Evolutionary conservation across 2,888 invertebrate species (phyloP), one percentile per base, ranked within the genome.

Genomic region (Ophion ellenae): DNA sequence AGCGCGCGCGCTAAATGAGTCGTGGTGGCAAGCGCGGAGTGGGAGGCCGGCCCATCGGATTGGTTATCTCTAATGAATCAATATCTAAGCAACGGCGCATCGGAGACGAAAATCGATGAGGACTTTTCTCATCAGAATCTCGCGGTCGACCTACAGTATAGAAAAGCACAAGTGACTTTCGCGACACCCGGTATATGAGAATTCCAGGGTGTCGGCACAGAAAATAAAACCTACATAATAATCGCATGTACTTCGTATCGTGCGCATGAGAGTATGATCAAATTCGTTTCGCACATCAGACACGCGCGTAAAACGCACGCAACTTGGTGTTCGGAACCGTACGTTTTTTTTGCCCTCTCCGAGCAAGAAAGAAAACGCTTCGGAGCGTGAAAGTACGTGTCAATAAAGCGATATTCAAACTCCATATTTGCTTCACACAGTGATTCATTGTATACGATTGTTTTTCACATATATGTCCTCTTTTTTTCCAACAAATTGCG

Each of bases 231-330:
- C 64, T 66, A 70, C 59, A 71, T 76, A 71, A 76, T 79, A 70
- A 32, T 69, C 70, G 66, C 61, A 47, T 73, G 59, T 40, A 77
- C 59, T 79, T 67, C 70, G 85, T 76, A 36, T 57, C 71, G 75
- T 75, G 75, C 59, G 67, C 71, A 81, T 70, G 81, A 67, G 79
- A 87, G 67, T 81, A 77, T 45, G 80, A 84, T 80, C 45, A 69
- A 82, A 78, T 86, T 87, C 69, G 84, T 83, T 74, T 81, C 83
- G 81, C 75, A 64, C 74, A 86, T 87, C 73, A 73, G 87, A 83
- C 81, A 86, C 86, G 86, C 86, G 84, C 84, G 83, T 86, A 85
- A 47, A 85, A 85, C 83, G 83, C 81, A 80, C 81, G 76, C 74
- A 77, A 67, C 66, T 76, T 73, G 40, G 70, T 40, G 77, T 57